phyloP scores from a whole-genome alignment of 2,888 invertebrate genomes.

The Ypsolopha sequella region DNA sequence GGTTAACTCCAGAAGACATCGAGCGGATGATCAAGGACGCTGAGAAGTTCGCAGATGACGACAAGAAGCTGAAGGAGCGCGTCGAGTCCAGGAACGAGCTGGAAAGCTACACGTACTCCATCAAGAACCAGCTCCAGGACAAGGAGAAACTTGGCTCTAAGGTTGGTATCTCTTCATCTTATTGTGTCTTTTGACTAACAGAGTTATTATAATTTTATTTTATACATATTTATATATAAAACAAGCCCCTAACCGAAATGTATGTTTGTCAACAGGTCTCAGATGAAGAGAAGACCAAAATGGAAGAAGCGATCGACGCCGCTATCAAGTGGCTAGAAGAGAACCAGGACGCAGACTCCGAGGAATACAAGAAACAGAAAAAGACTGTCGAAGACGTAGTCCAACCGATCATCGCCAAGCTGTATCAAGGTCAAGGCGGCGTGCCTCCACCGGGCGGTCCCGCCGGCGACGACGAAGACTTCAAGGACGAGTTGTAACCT shows the following conservation, averaged over 20 bases:
- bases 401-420: constrained; percentile 96
- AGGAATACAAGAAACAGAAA: constrained; percentile 95
- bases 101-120: constrained; percentile 96
- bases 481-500: constrained; percentile 87
- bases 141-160: constrained; percentile 98
- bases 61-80: constrained; percentile 95
- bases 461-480: constrained; percentile 79
- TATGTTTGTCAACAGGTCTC: constrained; percentile 52
- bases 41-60: constrained; percentile 98
- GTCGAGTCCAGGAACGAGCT: constrained; percentile 97
- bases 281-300: constrained; percentile 92
- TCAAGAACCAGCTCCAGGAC: constrained; percentile 96
- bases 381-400: constrained; percentile 95
- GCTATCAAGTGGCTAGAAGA: constrained; percentile 98
- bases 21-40: constrained; percentile 99
- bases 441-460: constrained; percentile 78
- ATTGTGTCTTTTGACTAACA: no score
- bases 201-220: no score
- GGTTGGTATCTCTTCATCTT: constrained; percentile 24
- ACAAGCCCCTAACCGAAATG: background rate
- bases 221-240: background rate
- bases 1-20: constrained; percentile 97
- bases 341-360: constrained; percentile 92
- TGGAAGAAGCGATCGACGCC: constrained; percentile 96
- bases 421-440: constrained; percentile 91